A percentile compares a stretch with the other conserved stretches of the same genome.
Conservation (phyloP, 2,888 invertebrate species). For the Phlogophora meticulosa region DNA sequence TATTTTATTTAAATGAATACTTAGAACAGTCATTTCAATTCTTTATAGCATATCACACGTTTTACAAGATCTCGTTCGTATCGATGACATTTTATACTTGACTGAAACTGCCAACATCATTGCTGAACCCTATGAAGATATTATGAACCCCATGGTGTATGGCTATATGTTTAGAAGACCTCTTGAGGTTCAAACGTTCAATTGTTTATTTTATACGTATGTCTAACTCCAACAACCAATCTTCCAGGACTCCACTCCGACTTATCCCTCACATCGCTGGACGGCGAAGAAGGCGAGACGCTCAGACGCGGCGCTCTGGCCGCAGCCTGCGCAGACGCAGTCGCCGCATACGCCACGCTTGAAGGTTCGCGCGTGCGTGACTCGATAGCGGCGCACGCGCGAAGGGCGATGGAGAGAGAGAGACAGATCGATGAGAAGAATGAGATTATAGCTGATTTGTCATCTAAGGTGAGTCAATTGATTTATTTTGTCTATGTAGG, state of each 20-base stretch:
- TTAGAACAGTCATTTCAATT: not conserved
- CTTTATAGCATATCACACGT: too few relatives aligned
- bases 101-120: too few relatives aligned
- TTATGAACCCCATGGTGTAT: not conserved
- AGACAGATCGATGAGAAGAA: constrained; percentile 95
- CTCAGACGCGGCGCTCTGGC: constrained; percentile 92
- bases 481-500: not conserved
- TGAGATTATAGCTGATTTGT: constrained; percentile 95
- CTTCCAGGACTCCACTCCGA: constrained; percentile 93
- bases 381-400: constrained; percentile 94
- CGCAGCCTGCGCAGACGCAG: constrained; percentile 94
- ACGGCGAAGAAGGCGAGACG: constrained; percentile 89
- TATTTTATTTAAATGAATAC: not conserved
- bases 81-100: too few relatives aligned
- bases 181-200: not conserved
- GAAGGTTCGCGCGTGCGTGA: constrained; percentile 94
- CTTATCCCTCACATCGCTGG: constrained; percentile 92
- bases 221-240: not conserved
- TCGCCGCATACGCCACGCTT: constrained; percentile 93
- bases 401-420: constrained; percentile 94
- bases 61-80: too few relatives aligned
- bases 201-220: not conserved
- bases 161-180: accelerated
- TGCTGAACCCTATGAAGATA: not conserved
- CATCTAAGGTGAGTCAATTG: constrained; percentile 92